These are phyloP conservation scores for Halocynthia roretzi DNA, from an alignment of 23 tunicate species.

Conservation along the genomic window DNA sequence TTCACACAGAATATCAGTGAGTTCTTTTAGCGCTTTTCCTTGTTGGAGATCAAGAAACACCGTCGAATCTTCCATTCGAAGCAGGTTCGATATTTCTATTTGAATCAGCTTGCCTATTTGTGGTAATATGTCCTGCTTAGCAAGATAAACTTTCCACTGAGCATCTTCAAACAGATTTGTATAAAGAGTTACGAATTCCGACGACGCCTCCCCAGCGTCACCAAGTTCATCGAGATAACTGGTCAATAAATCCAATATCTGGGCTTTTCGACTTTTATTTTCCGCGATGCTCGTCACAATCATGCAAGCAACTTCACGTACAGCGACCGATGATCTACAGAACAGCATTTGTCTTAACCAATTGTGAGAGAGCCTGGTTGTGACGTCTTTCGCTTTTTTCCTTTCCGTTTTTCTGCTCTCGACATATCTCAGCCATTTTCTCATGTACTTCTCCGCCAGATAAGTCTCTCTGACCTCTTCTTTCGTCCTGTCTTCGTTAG, in stretches of 20 bases:
- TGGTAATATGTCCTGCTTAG: constrained; percentile 50
- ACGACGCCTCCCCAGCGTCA: constrained; percentile 78
- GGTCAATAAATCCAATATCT: constrained; percentile 62
- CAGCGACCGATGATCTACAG: constrained; percentile 71
- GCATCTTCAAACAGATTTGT: constrained; percentile 58
- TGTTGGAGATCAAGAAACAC: constrained; percentile 77
- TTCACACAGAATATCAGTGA: constrained; percentile 69
- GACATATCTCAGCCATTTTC: constrained; percentile 59
- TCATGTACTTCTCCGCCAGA: constrained; percentile 61
- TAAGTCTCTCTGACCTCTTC: constrained; percentile 17
- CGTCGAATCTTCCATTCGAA: constrained; percentile 67
- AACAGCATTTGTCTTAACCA: constrained; percentile 77
- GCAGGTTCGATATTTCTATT: constrained; percentile 58
- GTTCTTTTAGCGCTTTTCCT: constrained; percentile 80
- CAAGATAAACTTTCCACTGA: constrained; percentile 77
- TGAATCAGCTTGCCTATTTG: constrained; percentile 65
- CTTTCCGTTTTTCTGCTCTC: neutral
- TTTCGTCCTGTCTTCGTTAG: constrained; percentile 8
- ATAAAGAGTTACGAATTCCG: constrained; percentile 53
- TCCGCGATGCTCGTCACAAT: constrained; percentile 56
- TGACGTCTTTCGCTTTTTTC: constrained; percentile 40
- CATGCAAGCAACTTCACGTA: constrained; percentile 76
- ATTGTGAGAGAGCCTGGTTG: neutral
- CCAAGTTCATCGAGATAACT: constrained; percentile 72
- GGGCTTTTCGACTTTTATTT: constrained; percentile 47